phyloP scores from a whole-genome alignment of 2,113 vertebrate species.

The Thalassarche chlororhynchos region DNA sequence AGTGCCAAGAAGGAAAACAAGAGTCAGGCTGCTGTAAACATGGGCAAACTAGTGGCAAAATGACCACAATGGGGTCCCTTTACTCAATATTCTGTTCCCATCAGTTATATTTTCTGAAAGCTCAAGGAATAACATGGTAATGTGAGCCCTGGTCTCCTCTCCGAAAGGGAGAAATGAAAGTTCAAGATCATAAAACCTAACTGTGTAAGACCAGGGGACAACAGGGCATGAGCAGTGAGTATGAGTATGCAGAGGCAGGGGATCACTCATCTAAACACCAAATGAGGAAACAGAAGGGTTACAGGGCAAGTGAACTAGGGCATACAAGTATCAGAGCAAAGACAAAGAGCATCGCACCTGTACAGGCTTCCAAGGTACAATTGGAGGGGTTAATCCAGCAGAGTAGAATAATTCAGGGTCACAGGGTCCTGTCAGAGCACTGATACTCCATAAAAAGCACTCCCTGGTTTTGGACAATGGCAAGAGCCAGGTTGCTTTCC shows the following conservation, averaged over 20 bases:
- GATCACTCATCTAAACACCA: not conserved
- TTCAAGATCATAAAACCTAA: not conserved
- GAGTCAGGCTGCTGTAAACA: not conserved
- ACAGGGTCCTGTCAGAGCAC: slow-evolving; percentile 70
- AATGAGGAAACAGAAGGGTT: not conserved
- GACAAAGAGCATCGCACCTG: slow-evolving; percentile 65
- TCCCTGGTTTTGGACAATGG: not conserved
- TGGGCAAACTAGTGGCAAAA: not conserved
- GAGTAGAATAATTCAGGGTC: slow-evolving; percentile 75
- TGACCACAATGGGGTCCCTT: not conserved
- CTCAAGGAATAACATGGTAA: not conserved
- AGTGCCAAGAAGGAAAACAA: not conserved
- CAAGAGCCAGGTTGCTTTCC: slow-evolving; percentile 20
- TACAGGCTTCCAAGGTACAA: slow-evolving; percentile 58
- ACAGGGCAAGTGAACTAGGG: not conserved
- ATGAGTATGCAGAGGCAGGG: not conserved
- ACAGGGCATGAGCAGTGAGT: rapidly evolving
- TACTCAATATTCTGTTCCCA: not conserved
- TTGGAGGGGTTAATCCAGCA: slow-evolving; percentile 72
- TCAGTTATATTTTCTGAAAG: not conserved
- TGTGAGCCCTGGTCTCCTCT: not conserved
- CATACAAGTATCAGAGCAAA: not conserved
- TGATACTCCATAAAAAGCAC: slow-evolving; percentile 85
- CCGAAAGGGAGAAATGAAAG: not conserved
- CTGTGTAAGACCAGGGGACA: not conserved